Evolutionary conservation across 2,888 invertebrate genomes (phyloP).

Genomic region (Esperia sulphurella): DNA sequence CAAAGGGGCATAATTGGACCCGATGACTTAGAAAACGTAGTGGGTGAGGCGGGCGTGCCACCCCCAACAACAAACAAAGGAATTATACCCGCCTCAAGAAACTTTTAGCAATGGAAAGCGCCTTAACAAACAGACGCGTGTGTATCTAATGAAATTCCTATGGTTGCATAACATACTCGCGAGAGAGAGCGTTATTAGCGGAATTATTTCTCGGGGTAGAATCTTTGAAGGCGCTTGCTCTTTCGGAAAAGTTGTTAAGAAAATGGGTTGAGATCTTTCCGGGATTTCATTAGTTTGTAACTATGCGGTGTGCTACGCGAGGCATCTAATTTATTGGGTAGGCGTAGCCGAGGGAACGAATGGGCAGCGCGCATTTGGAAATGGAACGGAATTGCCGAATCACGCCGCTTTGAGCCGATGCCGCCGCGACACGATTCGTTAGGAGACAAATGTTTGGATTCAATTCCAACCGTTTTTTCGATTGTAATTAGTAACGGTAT

Average conservation of each 20-base stretch:
- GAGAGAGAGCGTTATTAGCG: constrained; percentile 74
- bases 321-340: constrained; percentile 76
- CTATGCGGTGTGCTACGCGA: constrained; percentile 72
- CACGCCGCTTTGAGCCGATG: constrained; percentile 69
- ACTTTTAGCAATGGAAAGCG: constrained; percentile 80
- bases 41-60: constrained; percentile 65
- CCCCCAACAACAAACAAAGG: constrained; percentile 77
- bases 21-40: constrained; percentile 80
- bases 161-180: constrained; percentile 78
- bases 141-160: constrained; percentile 80
- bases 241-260: constrained; percentile 78
- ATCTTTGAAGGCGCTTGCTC: constrained; percentile 79
- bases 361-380: constrained; percentile 74
- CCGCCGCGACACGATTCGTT: constrained; percentile 77
- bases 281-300: constrained; percentile 77
- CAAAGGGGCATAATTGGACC: constrained; percentile 80
- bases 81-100: constrained; percentile 80
- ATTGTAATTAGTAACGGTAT: constrained; percentile 68
- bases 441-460: constrained; percentile 78
- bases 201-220: constrained; percentile 74
- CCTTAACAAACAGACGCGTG: constrained; percentile 80
- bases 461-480: constrained; percentile 69
- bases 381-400: constrained; percentile 72
- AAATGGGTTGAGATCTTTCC: constrained; percentile 78
- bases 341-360: constrained; percentile 76